Evolutionary conservation across 2,113 vertebrate genomes (phyloP), one percentile per base, ranked within the genome.

Genomic region (Ictalurus furcatus): DNA sequence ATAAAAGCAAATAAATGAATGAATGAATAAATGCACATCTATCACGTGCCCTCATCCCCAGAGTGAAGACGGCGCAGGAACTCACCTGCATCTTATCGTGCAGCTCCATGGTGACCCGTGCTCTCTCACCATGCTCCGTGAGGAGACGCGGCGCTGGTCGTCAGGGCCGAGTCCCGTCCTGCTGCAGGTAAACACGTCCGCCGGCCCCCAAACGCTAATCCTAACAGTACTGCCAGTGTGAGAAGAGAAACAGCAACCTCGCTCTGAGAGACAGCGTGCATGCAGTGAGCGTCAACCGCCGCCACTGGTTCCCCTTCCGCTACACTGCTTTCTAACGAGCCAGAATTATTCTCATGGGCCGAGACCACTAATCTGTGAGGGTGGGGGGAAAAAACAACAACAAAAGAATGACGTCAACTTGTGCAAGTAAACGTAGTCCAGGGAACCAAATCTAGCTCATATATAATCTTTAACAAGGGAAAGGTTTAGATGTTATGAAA

Each of bases 21-120:
- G 88, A n/a, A 89, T 69, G 17, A 34, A 89, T 69, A 17, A 34
- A 73, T 76, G 61, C 37, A 63, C 73, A 54, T 17, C 79, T 61
- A 87, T 88, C 88, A 91, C 83, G 88, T 91, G 28, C 79, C 80
- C 58, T 88, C 37, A 58, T 81, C 89, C 87, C 69, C 16, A 63
- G 61, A 28, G 89, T 19, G 59, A 89, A 89, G 13, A 37, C 25
- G 52, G 1, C 73, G 63, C 1, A 85, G 71, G 14, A 74, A 89
- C 92, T 96, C 90, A 99, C 97, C 97, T 95, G 95, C 94, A 94
- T 95, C 94, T 97, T 98, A 95, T 97, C 96, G 93, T 96, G 96
- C 91, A 93, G 94, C 93, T 98, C 97, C 97, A 98, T 98, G 94
- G 92, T 94, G 92, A 90, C 92, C 88, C 48, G 13, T 92, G 84